Conservation (phyloP, 37 sponge, comb jelly and placozoan genomes). For the Axinella damicornis region DNA sequence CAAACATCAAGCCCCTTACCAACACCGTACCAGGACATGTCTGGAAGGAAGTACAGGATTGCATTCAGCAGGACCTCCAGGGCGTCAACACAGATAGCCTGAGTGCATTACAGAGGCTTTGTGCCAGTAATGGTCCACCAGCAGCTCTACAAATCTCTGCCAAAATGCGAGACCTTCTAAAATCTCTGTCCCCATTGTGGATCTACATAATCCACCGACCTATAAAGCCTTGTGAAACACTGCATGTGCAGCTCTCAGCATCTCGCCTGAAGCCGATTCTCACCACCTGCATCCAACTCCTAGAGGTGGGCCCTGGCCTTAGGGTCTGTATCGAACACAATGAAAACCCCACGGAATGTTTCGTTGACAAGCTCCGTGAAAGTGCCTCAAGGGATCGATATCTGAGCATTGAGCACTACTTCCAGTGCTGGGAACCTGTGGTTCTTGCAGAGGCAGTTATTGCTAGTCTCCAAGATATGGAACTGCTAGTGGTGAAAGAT, state of each 20-base stretch:
- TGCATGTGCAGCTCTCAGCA: conserved; percentile 6
- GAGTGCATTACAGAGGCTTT: too few species aligned
- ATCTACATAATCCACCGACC: not conserved
- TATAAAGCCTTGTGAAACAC: not conserved
- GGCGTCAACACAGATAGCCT: too few species aligned
- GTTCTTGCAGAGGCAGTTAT: conserved; percentile 77
- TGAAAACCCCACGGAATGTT: conserved; percentile 65
- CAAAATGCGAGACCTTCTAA: too few species aligned
- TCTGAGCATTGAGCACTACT: conserved; percentile 41
- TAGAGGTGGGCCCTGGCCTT: conserved; percentile 49
- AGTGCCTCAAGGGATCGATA: conserved; percentile 58
- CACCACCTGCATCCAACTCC: conserved; percentile 53
- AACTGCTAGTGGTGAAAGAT: conserved; percentile 28
- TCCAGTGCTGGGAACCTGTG: conserved; percentile 60
- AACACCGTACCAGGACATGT: not conserved
- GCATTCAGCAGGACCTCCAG: not conserved
- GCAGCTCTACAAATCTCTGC: too few species aligned
- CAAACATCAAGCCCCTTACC: not conserved
- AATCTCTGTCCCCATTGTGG: conserved; percentile 4
- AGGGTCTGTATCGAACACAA: conserved; percentile 74
- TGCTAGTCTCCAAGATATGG: conserved; percentile 36
- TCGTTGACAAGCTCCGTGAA: conserved; percentile 41
- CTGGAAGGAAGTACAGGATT: not conserved
- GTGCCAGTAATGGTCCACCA: too few species aligned
- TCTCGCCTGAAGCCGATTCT: conserved; percentile 23